Conservation (phyloP, 2,113 vertebrate species). For the Phylloscopus trochiloides region DNA sequence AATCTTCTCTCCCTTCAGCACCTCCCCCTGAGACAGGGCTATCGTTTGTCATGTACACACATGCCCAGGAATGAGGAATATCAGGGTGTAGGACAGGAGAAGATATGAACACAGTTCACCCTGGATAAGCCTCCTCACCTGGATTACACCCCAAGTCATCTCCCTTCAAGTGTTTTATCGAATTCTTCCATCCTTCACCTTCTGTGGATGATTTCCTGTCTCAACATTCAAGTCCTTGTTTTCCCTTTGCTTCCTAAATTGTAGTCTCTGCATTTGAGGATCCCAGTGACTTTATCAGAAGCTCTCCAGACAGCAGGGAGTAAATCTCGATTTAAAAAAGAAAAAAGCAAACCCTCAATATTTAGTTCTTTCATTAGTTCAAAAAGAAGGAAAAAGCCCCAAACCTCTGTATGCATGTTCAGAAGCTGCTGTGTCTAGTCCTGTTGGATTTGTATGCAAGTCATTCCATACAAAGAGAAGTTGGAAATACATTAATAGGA, state of each 20-base stretch:
- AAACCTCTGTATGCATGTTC: background rate
- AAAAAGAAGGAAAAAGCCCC: background rate
- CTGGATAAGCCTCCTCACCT: background rate
- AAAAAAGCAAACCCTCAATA: background rate
- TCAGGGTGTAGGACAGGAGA: background rate
- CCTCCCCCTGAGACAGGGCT: background rate
- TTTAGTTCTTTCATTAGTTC: background rate
- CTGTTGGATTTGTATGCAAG: background rate
- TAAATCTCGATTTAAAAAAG: background rate
- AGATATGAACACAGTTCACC: background rate
- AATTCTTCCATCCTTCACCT: background rate
- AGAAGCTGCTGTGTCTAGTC: background rate
- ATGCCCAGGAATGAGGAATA: background rate
- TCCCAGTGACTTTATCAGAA: background rate
- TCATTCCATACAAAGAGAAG: slow-evolving; percentile 10
- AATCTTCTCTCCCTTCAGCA: background rate
- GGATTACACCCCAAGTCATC: background rate
- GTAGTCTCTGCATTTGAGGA: background rate
- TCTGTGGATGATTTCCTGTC: background rate
- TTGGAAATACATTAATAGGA: slow-evolving; percentile 5
- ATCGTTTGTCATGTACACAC: background rate
- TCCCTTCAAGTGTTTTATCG: background rate
- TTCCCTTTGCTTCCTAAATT: background rate
- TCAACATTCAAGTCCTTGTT: background rate
- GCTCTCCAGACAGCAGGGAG: background rate